Evolutionary conservation across 2,888 invertebrate species (phyloP).

Genomic region (Nemapogon koenigi): DNA sequence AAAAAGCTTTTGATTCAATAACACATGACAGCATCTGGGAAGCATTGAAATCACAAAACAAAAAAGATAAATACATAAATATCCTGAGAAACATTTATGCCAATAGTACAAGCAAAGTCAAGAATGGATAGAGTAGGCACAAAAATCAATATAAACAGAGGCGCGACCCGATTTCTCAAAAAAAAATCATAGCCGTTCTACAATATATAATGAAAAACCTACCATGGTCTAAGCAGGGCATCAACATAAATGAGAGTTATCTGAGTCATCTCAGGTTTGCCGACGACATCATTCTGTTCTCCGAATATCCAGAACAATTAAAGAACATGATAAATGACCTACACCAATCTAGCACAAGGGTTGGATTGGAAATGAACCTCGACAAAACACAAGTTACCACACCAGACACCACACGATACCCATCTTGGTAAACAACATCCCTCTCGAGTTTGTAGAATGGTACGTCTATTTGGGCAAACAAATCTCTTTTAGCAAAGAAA

Average conservation of each 20-base stretch:
- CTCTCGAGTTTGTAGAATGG: constrained; percentile 2
- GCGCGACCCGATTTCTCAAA: constrained; percentile 5
- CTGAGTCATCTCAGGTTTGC: constrained; percentile 10
- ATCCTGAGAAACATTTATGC: constrained; percentile 13
- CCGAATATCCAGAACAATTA: constrained; percentile 7
- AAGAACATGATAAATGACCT: neutral
- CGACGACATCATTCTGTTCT: too few relatives aligned
- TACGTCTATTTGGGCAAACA: neutral
- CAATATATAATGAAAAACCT: constrained; percentile 7
- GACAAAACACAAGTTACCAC: constrained; percentile 1
- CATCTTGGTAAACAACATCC: neutral
- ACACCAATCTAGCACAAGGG: neutral
- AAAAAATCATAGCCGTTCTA: constrained; percentile 8
- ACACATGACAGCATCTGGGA: constrained; percentile 15
- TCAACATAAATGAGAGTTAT: constrained; percentile 6
- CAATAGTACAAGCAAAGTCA: constrained; percentile 3
- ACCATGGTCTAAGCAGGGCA: constrained; percentile 6
- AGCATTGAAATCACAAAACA: constrained; percentile 11
- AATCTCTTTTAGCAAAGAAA: neutral
- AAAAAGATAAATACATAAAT: constrained; percentile 11
- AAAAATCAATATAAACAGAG: neutral
- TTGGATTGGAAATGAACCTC: neutral
- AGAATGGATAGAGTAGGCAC: neutral
- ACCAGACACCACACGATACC: neutral
- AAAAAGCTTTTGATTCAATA: constrained; percentile 13